Evolutionary conservation across 92 coral and sea anemone species (phyloP).

Genomic region (Zoanthus sociatus): DNA sequence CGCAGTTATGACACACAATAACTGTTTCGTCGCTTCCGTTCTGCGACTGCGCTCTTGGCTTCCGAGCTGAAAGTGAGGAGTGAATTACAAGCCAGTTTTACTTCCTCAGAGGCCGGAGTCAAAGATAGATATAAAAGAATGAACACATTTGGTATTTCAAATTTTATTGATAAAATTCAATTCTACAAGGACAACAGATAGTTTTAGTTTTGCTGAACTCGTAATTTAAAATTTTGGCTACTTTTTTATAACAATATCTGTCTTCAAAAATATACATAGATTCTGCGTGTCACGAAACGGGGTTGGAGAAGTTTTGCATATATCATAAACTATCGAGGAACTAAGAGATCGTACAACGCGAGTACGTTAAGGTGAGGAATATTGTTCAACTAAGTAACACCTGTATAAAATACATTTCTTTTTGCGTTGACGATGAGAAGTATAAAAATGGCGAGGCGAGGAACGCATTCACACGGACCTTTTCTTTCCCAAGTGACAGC

Average conservation of each 20-base stretch:
- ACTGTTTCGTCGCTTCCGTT: no score
- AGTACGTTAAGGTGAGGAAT: not conserved
- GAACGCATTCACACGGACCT: conserved; percentile 57
- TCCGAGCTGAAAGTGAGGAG: no score
- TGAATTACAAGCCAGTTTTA: no score
- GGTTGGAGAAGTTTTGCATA: not conserved
- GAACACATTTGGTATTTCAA: not conserved
- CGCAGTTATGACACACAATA: no score
- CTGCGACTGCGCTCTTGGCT: no score
- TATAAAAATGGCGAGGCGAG: conserved; percentile 42
- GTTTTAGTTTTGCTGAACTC: not conserved
- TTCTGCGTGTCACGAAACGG: conserved; percentile 36
- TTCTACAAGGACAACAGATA: conserved; percentile 24
- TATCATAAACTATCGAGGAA: conserved; percentile 1
- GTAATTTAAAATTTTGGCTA: not conserved
- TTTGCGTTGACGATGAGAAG: conserved; percentile 13
- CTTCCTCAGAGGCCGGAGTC: no score
- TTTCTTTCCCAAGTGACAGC: conserved; percentile 94
- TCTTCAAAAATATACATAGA: conserved; percentile 51
- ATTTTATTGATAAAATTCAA: conserved; percentile 44
- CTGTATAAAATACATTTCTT: conserved; percentile 18
- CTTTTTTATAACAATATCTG: conserved; percentile 14
- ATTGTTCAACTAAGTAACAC: not conserved
- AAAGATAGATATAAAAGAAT: not conserved
- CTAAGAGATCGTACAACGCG: not conserved